Conservation (phyloP, 2,113 vertebrate species). For the Scomber colias region DNA sequence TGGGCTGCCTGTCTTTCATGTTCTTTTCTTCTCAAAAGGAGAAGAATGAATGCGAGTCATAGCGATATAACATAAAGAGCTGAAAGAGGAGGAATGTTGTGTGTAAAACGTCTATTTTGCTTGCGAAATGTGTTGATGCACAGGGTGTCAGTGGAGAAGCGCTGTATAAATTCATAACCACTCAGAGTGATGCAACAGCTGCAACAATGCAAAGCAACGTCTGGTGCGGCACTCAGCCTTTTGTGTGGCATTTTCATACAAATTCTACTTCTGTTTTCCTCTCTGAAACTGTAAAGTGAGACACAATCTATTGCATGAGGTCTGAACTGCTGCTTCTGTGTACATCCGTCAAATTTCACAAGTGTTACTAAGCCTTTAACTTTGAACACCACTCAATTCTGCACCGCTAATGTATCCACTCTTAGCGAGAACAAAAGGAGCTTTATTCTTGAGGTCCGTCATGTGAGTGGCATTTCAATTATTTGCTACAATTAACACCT, state of each 20-base stretch:
- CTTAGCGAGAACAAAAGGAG: slow-evolving; percentile 10
- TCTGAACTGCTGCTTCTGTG: background rate
- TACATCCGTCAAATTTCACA: slow-evolving; percentile 34
- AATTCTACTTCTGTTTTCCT: slow-evolving; percentile 25
- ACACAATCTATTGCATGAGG: too few species aligned
- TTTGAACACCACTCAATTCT: slow-evolving; percentile 7
- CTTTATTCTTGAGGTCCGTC: background rate
- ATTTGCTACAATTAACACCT: background rate
- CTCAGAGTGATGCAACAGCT: slow-evolving; percentile 62
- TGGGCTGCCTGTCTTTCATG: slow-evolving; percentile 31
- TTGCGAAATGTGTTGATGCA: slow-evolving; percentile 39
- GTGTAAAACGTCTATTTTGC: slow-evolving; percentile 38
- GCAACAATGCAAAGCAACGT: slow-evolving; percentile 52
- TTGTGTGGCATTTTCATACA: slow-evolving; percentile 29
- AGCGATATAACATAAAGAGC: slow-evolving; percentile 33
- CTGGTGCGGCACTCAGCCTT: background rate
- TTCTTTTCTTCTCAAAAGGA: slow-evolving; percentile 32
- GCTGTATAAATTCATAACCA: slow-evolving; percentile 47
- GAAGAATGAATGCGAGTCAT: slow-evolving; percentile 21
- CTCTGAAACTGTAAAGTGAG: background rate
- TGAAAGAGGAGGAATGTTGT: slow-evolving; percentile 18
- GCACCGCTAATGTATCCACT: background rate
- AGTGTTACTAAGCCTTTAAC: slow-evolving; percentile 11
- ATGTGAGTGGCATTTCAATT: background rate
- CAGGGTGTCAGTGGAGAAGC: slow-evolving; percentile 16